Evolutionary conservation across 2,113 vertebrate genomes (phyloP).

Genomic region (Ptychochromis oligacanthus): DNA sequence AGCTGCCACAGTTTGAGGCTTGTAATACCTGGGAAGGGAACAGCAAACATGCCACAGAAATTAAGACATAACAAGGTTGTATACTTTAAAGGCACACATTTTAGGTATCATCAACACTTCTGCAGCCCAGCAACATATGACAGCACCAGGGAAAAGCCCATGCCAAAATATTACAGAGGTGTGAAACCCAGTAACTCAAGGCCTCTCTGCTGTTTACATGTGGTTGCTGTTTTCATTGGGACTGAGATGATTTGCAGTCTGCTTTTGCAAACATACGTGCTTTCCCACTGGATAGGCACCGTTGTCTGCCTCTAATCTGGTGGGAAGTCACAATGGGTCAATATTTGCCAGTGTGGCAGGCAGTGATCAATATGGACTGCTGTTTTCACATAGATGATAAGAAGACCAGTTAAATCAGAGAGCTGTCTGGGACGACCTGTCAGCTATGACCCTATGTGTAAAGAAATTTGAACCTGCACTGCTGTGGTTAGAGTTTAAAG

Average conservation of each 20-base stretch:
- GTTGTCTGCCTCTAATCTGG: conserved; percentile 19
- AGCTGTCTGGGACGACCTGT: neutral
- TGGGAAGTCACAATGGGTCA: conserved; percentile 54
- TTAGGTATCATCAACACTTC: conserved; percentile 2
- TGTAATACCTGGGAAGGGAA: neutral
- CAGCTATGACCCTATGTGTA: neutral
- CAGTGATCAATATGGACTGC: conserved; percentile 31
- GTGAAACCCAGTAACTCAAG: conserved; percentile 41
- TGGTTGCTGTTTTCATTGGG: neutral
- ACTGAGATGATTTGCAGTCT: neutral
- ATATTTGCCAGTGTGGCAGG: conserved; percentile 44
- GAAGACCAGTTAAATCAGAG: conserved; percentile 6
- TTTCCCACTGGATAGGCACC: conserved; percentile 28
- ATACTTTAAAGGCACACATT: neutral
- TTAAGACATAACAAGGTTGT: neutral
- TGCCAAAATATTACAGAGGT: conserved; percentile 17
- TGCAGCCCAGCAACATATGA: conserved; percentile 6
- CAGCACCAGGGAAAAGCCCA: neutral
- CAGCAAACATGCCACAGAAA: neutral
- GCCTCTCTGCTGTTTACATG: conserved; percentile 32
- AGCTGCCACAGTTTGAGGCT: neutral
- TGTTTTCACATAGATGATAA: conserved; percentile 55
- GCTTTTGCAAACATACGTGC: neutral
- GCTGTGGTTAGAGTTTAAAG: neutral
- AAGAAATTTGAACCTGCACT: neutral